Base-by-base conservation (phyloP, 2,113 vertebrate genomes). In the Ramphastos sulfuratus region DNA sequence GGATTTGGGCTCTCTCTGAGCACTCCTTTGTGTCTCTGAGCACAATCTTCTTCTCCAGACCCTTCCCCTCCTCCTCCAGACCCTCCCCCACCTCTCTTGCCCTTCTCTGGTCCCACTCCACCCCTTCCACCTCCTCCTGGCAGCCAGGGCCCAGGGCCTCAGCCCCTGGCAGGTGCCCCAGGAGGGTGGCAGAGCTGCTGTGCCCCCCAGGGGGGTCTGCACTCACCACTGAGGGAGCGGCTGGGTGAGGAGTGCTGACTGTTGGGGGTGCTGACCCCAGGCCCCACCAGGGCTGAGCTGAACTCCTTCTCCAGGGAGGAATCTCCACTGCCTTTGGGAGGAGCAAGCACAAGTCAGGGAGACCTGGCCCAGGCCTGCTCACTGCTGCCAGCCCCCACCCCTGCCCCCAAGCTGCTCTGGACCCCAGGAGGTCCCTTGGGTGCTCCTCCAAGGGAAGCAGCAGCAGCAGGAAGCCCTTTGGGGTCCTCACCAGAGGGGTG, bases 271-370 rank as follows among this genome's bases (percentile, higher is more conserved):
- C 98, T 98, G 78, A 98, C 98, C 7, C 98, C 96, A 88, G 98
- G 98, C 70, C 98, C 98, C 96, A 98, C 98, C 82, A 98, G 91
- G 44, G 98, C 97, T 37, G 98, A 98, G 56, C 98, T 98, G 97
- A 99, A 98, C 85, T 99, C 98, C 97, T 98, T 98, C 92, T 99
- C 99, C 95, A 98, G 97, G 92, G 98, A 98, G 66, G 98, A 98
- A 97, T 99, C 99, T 97, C 98, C 99, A 89, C 98, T 99, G 94
- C 99, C 99, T 99, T 92, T 93, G 91, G 97, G 93, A 85, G 79
- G 91, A 95, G 90, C 75, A 67, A 59, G 80, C 39, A 60, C 39
- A 23, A 55, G 75, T 95, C 75, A 97, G 93, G 4, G 54, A 54
- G 24, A 31, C 79, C 56, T 5, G 20, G 23, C 69, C 60, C n/a